Evolutionary conservation across 1,140 invertebrate genomes (phyloP).

Genomic region (Drosophila yakuba): DNA sequence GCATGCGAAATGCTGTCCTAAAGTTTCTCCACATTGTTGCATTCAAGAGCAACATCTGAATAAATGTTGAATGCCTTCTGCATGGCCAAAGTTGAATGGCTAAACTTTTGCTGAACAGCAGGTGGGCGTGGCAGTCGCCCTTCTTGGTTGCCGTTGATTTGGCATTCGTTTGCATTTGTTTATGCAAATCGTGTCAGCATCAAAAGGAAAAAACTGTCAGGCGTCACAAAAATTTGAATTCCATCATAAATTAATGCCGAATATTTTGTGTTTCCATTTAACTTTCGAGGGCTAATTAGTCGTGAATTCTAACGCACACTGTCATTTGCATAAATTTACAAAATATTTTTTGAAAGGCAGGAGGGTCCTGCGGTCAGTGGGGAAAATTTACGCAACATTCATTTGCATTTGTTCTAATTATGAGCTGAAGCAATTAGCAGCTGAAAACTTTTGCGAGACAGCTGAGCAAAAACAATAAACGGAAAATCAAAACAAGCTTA

Average conservation of each 20-base stretch:
- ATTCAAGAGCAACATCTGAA: slow-evolving; percentile 6
- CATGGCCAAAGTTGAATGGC: slow-evolving; percentile 29
- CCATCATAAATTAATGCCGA: slow-evolving; percentile 29
- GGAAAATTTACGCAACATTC: slow-evolving; percentile 22
- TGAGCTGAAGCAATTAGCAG: slow-evolving; percentile 65
- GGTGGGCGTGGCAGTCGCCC: slow-evolving; percentile 26
- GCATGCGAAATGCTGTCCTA: slow-evolving; percentile 9
- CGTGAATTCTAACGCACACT: slow-evolving; percentile 49
- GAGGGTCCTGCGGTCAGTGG: slow-evolving; percentile 22
- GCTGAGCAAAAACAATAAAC: slow-evolving; percentile 55
- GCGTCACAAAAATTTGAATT: slow-evolving; percentile 27
- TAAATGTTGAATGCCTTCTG: slow-evolving; percentile 35
- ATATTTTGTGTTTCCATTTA: slow-evolving; percentile 46
- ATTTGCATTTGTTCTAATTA: slow-evolving; percentile 66
- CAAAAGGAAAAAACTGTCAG: slow-evolving; percentile 23
- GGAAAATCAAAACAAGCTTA: slow-evolving; percentile 66
- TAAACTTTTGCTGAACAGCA: slow-evolving; percentile 24
- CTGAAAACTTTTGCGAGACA: slow-evolving; percentile 41
- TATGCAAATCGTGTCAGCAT: slow-evolving; percentile 37
- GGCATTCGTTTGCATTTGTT: slow-evolving; percentile 56
- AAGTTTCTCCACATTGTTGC: slow-evolving; percentile 20
- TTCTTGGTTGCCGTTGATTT: slow-evolving; percentile 19
- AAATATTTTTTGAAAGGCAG: slow-evolving; percentile 4
- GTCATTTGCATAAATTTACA: slow-evolving; percentile 67
- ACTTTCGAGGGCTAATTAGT: slow-evolving; percentile 64